These are phyloP conservation scores for Coelopa pilipes DNA, from an alignment of 2,888 invertebrate genomes.

Conservation along the genomic window DNA sequence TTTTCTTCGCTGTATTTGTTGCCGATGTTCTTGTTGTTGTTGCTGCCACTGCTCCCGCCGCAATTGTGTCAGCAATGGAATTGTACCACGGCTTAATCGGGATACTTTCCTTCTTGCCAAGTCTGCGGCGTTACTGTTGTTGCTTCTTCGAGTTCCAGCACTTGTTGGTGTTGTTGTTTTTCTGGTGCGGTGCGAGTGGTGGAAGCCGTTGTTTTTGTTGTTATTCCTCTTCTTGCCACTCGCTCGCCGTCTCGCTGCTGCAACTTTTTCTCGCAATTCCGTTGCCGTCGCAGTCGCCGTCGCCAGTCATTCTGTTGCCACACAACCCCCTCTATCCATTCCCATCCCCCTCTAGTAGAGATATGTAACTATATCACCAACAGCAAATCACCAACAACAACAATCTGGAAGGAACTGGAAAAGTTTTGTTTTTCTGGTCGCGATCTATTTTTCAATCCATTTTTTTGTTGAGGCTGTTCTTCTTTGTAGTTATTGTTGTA, in stretches of 20 bases:
- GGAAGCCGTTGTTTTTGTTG: too few relatives aligned
- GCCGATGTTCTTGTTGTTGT: neutral
- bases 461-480: too few relatives aligned
- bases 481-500: too few relatives aligned
- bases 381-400: too few relatives aligned
- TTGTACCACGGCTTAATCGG: conserved; percentile 18
- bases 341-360: too few relatives aligned
- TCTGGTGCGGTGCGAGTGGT: too few relatives aligned
- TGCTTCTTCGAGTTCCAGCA: neutral
- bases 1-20: neutral
- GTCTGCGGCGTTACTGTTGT: neutral
- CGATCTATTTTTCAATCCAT: too few relatives aligned
- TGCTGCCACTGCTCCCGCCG: neutral
- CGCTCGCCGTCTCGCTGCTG: neutral
- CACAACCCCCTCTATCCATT: neutral
- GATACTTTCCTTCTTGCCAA: neutral
- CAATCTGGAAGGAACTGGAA: too few relatives aligned
- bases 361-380: too few relatives aligned
- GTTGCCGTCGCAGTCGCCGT: conserved; percentile 3
- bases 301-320: neutral
- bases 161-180: too few relatives aligned
- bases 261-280: conserved; percentile 18
- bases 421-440: too few relatives aligned
- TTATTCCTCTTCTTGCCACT: neutral
- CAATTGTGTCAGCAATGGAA: conserved; percentile 30